phyloP scores from a whole-genome alignment of 2,113 vertebrate species.

The Piaya cayana region DNA sequence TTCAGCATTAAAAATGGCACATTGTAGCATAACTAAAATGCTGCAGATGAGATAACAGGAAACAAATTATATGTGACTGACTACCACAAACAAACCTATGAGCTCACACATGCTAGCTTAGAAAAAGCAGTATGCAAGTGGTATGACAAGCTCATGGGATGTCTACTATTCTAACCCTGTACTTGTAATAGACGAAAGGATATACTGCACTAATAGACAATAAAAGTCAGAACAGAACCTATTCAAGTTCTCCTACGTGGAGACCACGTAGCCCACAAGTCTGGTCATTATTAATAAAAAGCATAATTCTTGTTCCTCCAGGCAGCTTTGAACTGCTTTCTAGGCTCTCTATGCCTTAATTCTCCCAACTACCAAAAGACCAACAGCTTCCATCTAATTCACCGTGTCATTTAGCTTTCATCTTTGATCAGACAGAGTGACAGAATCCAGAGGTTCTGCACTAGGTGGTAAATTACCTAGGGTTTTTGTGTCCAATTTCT shows the following conservation, averaged over 20 bases:
- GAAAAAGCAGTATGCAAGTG: neutral
- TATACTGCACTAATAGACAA: neutral
- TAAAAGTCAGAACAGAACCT: neutral
- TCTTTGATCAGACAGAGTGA: neutral
- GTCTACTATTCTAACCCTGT: neutral
- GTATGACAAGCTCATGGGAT: neutral
- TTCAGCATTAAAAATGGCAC: neutral
- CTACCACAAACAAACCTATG: neutral
- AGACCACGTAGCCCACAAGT: neutral
- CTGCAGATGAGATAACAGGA: neutral
- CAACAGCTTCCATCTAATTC: neutral
- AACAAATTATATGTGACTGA: neutral
- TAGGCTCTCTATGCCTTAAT: neutral
- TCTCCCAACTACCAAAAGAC: neutral
- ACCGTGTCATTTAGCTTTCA: neutral
- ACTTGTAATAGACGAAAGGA: neutral
- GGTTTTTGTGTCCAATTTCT: slow-evolving; percentile 96
- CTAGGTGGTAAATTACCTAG: slow-evolving; percentile 79
- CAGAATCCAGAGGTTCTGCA: neutral
- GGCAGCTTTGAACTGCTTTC: neutral
- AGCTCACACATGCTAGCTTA: neutral
- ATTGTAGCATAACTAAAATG: neutral
- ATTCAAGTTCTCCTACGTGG: neutral
- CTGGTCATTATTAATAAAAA: neutral
- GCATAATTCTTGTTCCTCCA: neutral